Evolutionary conservation across 2,888 invertebrate species (phyloP), one percentile per base, ranked within the genome.

Genomic region (Leucozona laternaria): DNA sequence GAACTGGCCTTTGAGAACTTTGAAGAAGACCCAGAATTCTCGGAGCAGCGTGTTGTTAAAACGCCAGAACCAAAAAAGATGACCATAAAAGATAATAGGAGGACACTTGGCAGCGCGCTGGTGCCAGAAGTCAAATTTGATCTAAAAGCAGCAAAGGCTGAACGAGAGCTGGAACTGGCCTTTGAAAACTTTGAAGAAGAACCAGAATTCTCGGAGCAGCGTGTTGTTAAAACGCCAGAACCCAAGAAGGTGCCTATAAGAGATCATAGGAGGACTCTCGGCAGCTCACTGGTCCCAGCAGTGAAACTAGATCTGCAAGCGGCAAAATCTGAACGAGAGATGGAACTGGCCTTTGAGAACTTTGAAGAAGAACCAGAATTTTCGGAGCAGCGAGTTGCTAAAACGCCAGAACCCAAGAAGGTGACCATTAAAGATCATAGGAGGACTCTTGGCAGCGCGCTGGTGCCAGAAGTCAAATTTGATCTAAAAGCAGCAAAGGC

Each of bases 121-220:
- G 43, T 22, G 0, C 1, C 25, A 11, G 48, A 40, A 48, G 22
- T n/a, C 0, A 66, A 22, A 28, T 48, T 83, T 0, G 79, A 83
- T 43, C 34, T 79, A 0, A 1, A 79, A 34, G 68, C 57, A 2
- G 84, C 75, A 0, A 79, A 79, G 37, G 76, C 57, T 22, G 11
- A 79, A 20, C 31, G 43, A 0, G 84, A 84, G 7, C 45, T 76
- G 22, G 76, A 84, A 25, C 11, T 58, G 34, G 84, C 84, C 0
- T 84, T 84, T 43, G 57, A 76, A 8, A 71, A 84, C 15, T 84
- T 84, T n/a, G 58, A 76, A 25, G 83, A 78, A 5, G 17, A 83
- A 7, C 78, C 83, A 15, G 31, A 58, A 11, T 34, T 73, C 34
- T 10, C 60, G 13, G 60, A 40, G 20, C 5, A 60, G 40, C 60